Base-by-base conservation (phyloP, 2,113 vertebrate genomes). In the Gulo gulo region DNA sequence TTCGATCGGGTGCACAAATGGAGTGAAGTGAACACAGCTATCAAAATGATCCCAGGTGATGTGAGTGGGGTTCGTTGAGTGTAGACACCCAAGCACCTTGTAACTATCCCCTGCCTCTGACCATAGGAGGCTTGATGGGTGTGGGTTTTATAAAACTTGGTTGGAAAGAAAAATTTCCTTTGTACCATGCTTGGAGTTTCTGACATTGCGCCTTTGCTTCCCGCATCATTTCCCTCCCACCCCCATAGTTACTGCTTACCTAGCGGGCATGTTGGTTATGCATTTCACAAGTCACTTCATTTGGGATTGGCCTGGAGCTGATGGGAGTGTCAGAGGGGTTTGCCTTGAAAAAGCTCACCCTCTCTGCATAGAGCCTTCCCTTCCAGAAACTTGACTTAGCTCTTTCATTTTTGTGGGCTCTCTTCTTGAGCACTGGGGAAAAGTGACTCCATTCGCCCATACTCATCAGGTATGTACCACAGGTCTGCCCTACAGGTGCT, bases 1-100 rank as follows among this genome's bases (percentile, higher is more conserved):
- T 99, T 99, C 98, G 99, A 99, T 96, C 98, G 95, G 3, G 98
- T 99, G 47, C 99, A 99, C 20, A 98, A 99, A 65, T 99, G 99
- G 99, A 99, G 97, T 96, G 99, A 99, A 82, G 99, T 99, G 96
- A 99, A 99, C 98, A 98, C 97, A 0, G 99, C 99, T 15, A 99
- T 99, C 98, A 99, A 99, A 98, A 99, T 99, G 99, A 99, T 99
- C 96, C 99, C 99, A 99, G 99, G 99, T 99, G 98, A 97, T 34
- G 29, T 39, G 57, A 45, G 29, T 71, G 80, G 29, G 0, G 0
- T 13, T 42, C 20, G 15, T 20, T 29, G 79, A 61, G 34, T 24
- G 21, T 15, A 39, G 39, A 42, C 36, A 18, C 69, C 52, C 29
- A 3, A 26, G 55, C 7, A 31, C 52, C 78, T 57, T 0, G 0